Base-by-base conservation (phyloP, 2,797 vertebrate genomes). In the Leuciscus waleckii region DNA sequence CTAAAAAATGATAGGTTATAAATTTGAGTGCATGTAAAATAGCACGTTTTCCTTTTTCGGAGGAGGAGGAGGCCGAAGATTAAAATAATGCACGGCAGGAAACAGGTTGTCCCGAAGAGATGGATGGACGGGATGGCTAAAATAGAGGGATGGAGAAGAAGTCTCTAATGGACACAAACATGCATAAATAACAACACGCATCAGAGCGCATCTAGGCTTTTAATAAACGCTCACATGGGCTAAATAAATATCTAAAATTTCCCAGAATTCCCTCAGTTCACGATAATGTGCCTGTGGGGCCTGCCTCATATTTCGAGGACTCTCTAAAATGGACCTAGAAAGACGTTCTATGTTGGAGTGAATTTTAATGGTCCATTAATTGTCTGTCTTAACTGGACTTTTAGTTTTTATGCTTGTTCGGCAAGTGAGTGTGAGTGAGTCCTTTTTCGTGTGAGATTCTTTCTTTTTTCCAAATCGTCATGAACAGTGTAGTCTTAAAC, bases 121-220 rank as follows among this genome's bases (percentile, higher is more conserved):
- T 88, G 92, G 94, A 91, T 58, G 46, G 79, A 75, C 29, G 46
- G 46, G 85, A 84, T 82, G 69, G 76, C 79, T 75, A 92, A 95
- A 91, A 71, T 43, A 54, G 70, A 17, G 54, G 75, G 84, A 86
- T 83, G 70, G 80, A 79, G 79, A 79, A 85, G 85, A 88, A 70
- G 86, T 69, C 96, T 96, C 97, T 99, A 98, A 99, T 98, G 97
- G 97, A 97, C 96, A 97, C 96, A 97, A 97, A 96, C 94, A 95
- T 96, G 95, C 97, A 97, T 98, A 98, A 98, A 97, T 97, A 97
- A 98, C 97, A 97, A 93, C 93, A 93, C 87, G 91, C 89, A 91
- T 84, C 82, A 79, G 88, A 92, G 94, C 86, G 91, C 90, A 91
- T 92, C 90, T 91, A 92, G 93, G 94, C 94, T 95, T 95, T 95